A percentile compares a stretch with the other conserved stretches of the same genome.
Conservation (phyloP, 2,888 invertebrate genomes). For the Pseudococcus longispinus region DNA sequence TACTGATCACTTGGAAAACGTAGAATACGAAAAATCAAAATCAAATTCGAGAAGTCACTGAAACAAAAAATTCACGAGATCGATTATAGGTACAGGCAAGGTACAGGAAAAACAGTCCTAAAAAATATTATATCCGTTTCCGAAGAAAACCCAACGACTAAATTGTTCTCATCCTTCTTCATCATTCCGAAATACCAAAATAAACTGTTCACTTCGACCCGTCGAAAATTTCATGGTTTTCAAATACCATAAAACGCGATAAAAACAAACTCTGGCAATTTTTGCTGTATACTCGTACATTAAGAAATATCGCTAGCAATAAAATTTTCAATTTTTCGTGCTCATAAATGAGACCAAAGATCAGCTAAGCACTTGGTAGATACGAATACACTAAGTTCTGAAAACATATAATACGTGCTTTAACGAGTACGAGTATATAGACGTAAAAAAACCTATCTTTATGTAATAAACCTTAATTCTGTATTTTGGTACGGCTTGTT, state of each 20-base stretch:
- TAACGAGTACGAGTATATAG: background rate
- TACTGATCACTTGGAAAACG: no score
- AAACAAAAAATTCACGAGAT: no score
- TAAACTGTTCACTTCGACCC: background rate
- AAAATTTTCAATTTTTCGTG: background rate
- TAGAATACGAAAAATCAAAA: no score
- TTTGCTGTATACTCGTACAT: background rate
- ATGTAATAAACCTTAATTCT: conserved; percentile 19
- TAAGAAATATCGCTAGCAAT: background rate
- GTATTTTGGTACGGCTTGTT: conserved; percentile 18
- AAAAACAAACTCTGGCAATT: background rate
- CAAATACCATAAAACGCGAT: background rate
- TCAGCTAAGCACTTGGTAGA: background rate
- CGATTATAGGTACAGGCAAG: no score
- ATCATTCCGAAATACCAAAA: background rate
- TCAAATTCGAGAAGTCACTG: no score
- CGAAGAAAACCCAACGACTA: no score
- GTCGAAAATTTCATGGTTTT: background rate
- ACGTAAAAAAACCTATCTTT: background rate
- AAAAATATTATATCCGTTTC: no score
- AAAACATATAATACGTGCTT: background rate
- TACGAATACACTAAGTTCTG: background rate
- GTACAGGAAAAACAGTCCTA: no score
- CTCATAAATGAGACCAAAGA: background rate
- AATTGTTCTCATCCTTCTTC: background rate